Evolutionary conservation across 1,140 invertebrate species (phyloP).

Genomic region (Drosophila sucinea): DNA sequence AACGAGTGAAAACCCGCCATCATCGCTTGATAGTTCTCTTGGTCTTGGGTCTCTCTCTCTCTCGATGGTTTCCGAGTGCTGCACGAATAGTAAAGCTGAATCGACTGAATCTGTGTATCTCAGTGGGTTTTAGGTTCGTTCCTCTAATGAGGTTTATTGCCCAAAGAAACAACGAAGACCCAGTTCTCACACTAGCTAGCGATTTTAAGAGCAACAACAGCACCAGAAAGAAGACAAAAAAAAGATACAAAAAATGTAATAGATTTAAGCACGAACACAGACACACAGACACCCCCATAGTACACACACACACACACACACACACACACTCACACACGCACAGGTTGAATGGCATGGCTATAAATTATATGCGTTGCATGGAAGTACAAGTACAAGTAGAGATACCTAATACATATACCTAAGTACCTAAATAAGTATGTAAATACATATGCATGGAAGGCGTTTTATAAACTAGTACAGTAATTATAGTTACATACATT

Average conservation of each 20-base stretch:
- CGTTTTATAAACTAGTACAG: conserved; percentile 18
- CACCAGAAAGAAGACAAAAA: conserved; percentile 34
- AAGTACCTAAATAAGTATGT: background rate
- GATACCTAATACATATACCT: conserved; percentile 36
- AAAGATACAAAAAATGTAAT: conserved; percentile 73
- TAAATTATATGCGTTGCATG: conserved; percentile 60
- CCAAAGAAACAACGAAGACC: conserved; percentile 68
- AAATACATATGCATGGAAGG: background rate
- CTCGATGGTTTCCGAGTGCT: conserved; percentile 19
- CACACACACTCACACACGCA: conserved; percentile 11
- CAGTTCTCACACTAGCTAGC: conserved; percentile 81
- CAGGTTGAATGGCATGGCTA: conserved; percentile 25
- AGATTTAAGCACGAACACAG: conserved; percentile 77
- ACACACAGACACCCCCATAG: conserved; percentile 24
- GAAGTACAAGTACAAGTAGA: conserved; percentile 36
- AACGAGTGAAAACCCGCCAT: conserved; percentile 37
- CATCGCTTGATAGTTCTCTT: conserved; percentile 24
- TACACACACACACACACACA: conserved; percentile 4
- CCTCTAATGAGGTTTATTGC: conserved; percentile 73
- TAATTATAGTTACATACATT: conserved; percentile 10
- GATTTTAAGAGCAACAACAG: conserved; percentile 58
- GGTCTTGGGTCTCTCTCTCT: background rate
- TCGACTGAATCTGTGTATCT: conserved; percentile 22
- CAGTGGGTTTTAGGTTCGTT: conserved; percentile 42
- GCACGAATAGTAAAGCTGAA: conserved; percentile 30